Conservation (phyloP, 2,888 invertebrate species). For the Cryptus viduatorius region DNA sequence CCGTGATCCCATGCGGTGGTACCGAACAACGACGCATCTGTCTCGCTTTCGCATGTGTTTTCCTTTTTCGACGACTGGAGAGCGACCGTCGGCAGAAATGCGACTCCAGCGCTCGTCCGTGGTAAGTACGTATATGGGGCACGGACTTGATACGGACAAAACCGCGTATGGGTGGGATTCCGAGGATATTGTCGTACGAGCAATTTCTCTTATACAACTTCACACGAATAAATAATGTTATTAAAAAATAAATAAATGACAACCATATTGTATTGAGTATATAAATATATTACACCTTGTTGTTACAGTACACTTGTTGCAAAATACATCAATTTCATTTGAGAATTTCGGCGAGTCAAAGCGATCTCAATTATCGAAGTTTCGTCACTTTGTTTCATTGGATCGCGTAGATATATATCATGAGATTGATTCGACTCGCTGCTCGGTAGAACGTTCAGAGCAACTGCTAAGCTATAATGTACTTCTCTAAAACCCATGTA, state of each 20-base stretch:
- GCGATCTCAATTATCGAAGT: conserved; percentile 31
- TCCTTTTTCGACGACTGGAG: conserved; percentile 17
- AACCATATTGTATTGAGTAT: conserved; percentile 74
- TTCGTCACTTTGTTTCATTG: not conserved
- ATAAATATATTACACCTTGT: conserved; percentile 82
- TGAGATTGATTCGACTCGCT: conserved; percentile 12
- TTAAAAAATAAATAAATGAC: conserved; percentile 4
- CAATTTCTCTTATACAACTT: no score
- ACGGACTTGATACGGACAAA: not conserved
- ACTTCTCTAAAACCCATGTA: conserved; percentile 37
- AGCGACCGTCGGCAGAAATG: conserved; percentile 46
- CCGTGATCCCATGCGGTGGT: conserved; percentile 28
- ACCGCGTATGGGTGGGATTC: not conserved
- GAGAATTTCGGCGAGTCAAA: conserved; percentile 48
- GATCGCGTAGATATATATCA: not conserved
- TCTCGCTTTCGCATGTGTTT: conserved; percentile 30
- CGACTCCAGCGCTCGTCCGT: conserved; percentile 55
- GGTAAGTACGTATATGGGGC: conserved; percentile 45
- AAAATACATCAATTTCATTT: conserved; percentile 74
- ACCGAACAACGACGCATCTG: conserved; percentile 28
- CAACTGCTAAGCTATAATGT: conserved; percentile 52
- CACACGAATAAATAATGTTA: no score
- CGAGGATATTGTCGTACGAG: not conserved
- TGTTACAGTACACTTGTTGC: conserved; percentile 78
- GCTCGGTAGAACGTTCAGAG: conserved; percentile 43